Evolutionary conservation across 2,888 invertebrate genomes (phyloP).

Genomic region (Xylocampa areola): DNA sequence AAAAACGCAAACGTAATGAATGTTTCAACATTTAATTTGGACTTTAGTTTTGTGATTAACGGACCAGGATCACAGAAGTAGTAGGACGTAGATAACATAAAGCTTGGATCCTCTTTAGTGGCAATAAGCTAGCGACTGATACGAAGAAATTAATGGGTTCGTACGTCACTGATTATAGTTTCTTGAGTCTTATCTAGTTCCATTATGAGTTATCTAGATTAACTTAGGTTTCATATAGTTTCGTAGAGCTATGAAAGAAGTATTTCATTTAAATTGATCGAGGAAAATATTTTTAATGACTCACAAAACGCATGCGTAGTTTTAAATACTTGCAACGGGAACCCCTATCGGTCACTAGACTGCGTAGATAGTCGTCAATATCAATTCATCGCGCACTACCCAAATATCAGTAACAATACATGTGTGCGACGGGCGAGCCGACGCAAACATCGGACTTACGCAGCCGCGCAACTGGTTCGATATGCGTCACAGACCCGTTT

Average conservation of each 20-base stretch:
- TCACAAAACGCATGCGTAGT: background rate
- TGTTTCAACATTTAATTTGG: slow-evolving; percentile 35
- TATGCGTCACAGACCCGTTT: slow-evolving; percentile 54
- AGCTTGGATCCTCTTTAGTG: slow-evolving; percentile 38
- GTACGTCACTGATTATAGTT: slow-evolving; percentile 35
- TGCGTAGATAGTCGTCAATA: background rate
- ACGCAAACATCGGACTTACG: slow-evolving; percentile 9
- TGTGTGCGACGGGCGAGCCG: slow-evolving; percentile 24
- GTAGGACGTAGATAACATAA: slow-evolving; percentile 30
- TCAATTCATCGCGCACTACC: slow-evolving; percentile 24
- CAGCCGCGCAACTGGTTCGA: slow-evolving; percentile 48
- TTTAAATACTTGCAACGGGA: background rate
- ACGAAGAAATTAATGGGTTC: slow-evolving; percentile 41
- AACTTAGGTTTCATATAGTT: slow-evolving; percentile 1
- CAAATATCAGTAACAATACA: slow-evolving; percentile 9
- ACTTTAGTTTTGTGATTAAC: slow-evolving; percentile 45
- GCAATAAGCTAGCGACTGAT: slow-evolving; percentile 44
- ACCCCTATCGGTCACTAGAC: background rate
- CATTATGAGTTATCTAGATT: slow-evolving; percentile 17
- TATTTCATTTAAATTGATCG: too few relatives aligned
- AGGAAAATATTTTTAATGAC: background rate
- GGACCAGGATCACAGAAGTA: slow-evolving; percentile 37
- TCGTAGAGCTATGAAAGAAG: too few relatives aligned
- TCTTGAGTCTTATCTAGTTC: slow-evolving; percentile 13
- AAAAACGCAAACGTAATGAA: too few relatives aligned